A percentile compares a stretch with the other conserved stretches of the same genome.
These are phyloP conservation scores for Synanceia verrucosa DNA, from an alignment of 2,797 vertebrate genomes.

Conservation along the genomic window DNA sequence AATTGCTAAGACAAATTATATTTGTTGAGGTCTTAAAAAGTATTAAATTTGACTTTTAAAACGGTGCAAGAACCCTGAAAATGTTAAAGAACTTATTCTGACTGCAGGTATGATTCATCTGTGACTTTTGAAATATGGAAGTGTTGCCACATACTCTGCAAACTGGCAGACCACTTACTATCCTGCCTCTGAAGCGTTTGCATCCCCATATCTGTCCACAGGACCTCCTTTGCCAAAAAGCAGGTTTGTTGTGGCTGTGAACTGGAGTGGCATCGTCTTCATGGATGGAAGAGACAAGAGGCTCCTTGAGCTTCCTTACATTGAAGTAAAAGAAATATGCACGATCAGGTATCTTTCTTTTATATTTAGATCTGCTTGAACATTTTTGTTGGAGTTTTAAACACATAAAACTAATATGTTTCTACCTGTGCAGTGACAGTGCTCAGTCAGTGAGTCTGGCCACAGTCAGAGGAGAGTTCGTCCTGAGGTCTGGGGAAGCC, in stretches of 20 bases:
- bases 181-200: not conserved
- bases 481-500: conserved; percentile 80
- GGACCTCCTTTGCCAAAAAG: conserved; percentile 88
- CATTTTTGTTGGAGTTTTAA: not conserved
- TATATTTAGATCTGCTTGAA: not conserved
- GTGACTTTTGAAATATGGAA: conserved; percentile 1
- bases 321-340: conserved; percentile 84
- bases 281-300: conserved; percentile 88
- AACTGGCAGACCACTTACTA: not conserved
- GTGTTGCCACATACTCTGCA: not conserved
- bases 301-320: conserved; percentile 86
- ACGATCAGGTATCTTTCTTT: conserved; percentile 77
- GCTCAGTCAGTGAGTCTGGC: conserved; percentile 79
- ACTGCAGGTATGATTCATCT: not conserved
- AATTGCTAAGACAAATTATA: too few species aligned
- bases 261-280: conserved; percentile 89
- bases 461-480: conserved; percentile 85
- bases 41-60: not conserved
- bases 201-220: conserved; percentile 59
- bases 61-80: too few species aligned
- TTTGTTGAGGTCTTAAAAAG: too few species aligned
- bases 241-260: conserved; percentile 87
- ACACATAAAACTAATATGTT: not conserved
- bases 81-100: not conserved
- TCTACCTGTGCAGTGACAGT: conserved; percentile 68